Base-by-base conservation (phyloP, 2,888 invertebrate genomes). In the Sminthurinus aureus region DNA sequence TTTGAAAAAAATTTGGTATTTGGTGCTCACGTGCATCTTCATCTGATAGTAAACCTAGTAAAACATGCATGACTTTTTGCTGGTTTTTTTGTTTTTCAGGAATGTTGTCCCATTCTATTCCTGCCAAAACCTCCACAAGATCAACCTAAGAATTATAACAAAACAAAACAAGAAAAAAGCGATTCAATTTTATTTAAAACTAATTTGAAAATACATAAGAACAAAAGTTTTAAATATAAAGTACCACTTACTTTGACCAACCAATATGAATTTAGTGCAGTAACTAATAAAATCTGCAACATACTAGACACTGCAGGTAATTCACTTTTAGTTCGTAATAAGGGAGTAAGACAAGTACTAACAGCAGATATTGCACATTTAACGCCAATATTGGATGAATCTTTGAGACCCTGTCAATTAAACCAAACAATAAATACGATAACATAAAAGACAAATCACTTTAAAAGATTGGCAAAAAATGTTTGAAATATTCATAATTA, bases 191-290 rank as follows among this genome's bases (percentile, higher is more conserved):
- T 52, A 52, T 52, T 8, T 52, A 52, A 11, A 52, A 52, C 52
- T 11, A n/a, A n/a, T n/a, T n/a, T n/a, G n/a, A n/a, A n/a, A n/a
- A n/a, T n/a, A n/a, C n/a, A n/a, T n/a, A n/a, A n/a, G n/a, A 38
- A 64, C 22, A 80, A 71, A 74, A 79, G 26, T 66, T 83, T 26
- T 20, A 22, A 8, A 13, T 77, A 13, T 11, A 12, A 26, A 51
- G 76, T 69, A 58, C 83, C 64, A 91, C 85, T 81, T 87, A 96
- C 94, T 91, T 95, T 95, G 76, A 96, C 94, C 79, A 97, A 91
- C 95, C 96, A 97, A 90, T 97, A 97, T 0, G 94, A 93, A 90
- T 96, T 96, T 71, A 91, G 91, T 83, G 93, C 93, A 0, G 95
- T 91, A 50, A 91, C 90, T 13, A 94, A 92, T 9, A 96, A 90